A percentile compares a stretch with the other conserved stretches of the same genome.
Conservation (phyloP, 2,797 vertebrate genomes). For the Pseudochirops cupreus region DNA sequence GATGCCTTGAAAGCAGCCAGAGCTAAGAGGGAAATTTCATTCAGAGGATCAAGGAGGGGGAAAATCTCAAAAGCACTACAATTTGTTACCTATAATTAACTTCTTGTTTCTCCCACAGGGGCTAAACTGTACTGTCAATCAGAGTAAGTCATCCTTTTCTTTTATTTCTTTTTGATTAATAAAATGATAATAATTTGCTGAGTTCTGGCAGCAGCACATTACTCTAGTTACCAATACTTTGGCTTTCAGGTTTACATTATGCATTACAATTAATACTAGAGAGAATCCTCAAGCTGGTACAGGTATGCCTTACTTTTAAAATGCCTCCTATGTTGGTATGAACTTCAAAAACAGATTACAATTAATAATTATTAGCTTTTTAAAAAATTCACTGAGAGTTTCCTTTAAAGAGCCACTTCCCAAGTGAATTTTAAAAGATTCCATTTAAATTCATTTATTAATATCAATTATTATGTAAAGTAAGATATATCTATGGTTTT, state of each 20-base stretch:
- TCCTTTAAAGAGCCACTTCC: neutral
- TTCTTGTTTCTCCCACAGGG: slow-evolving; percentile 80
- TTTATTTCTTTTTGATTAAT: neutral
- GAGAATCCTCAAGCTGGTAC: neutral
- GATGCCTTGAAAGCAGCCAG: neutral
- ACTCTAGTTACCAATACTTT: neutral
- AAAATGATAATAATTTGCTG: neutral
- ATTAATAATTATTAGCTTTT: neutral
- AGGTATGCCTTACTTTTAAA: neutral
- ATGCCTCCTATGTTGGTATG: neutral
- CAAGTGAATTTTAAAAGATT: neutral
- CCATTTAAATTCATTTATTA: neutral
- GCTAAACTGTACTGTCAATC: slow-evolving; percentile 82
- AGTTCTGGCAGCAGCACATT: neutral
- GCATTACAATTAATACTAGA: no score
- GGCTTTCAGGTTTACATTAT: neutral
- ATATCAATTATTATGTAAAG: neutral
- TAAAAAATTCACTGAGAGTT: neutral
- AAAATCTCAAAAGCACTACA: neutral
- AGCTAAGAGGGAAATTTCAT: neutral
- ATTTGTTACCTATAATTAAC: slow-evolving; percentile 56
- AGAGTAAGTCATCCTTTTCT: slow-evolving; percentile 83
- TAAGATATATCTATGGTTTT: neutral
- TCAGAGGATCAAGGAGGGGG: neutral
- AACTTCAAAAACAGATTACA: neutral